A percentile compares a stretch with the other conserved stretches of the same genome.
Conservation (phyloP, 1,140 invertebrate species). For the Macrosteles quadrilineatus region DNA sequence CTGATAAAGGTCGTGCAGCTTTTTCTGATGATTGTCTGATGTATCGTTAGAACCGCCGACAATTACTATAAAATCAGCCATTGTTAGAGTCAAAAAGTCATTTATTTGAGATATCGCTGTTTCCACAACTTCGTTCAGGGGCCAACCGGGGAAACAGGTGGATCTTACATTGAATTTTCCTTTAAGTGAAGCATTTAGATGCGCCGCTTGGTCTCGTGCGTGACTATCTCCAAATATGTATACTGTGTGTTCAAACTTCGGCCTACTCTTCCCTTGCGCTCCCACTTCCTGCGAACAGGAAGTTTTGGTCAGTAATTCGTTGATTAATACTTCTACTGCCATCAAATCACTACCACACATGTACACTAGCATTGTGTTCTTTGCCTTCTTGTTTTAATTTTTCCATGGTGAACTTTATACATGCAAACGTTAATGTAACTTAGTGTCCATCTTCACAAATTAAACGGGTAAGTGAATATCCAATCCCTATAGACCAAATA, state of each 20-base stretch:
- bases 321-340: conserved; percentile 4
- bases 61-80: conserved; percentile 4
- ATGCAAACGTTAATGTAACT: too few species aligned
- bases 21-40: neutral
- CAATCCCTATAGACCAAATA: too few species aligned
- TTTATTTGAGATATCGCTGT: neutral
- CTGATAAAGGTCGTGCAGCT: neutral
- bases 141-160: neutral
- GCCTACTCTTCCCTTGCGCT: neutral
- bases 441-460: too few species aligned
- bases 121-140: conserved; percentile 15
- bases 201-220: conserved; percentile 18
- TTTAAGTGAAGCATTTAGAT: conserved; percentile 15
- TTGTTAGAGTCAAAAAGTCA: neutral
- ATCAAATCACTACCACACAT: neutral
- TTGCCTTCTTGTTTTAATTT: neutral
- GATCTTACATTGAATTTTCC: conserved; percentile 1
- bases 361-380: neutral
- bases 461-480: too few species aligned
- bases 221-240: conserved; percentile 20
- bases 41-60: conserved; percentile 15
- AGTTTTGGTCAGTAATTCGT: neutral
- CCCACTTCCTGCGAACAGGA: conserved; percentile 1
- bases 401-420: too few species aligned
- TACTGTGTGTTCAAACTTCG: conserved; percentile 1